Conservation (phyloP, 2,888 invertebrate genomes). For the Nezara viridula region DNA sequence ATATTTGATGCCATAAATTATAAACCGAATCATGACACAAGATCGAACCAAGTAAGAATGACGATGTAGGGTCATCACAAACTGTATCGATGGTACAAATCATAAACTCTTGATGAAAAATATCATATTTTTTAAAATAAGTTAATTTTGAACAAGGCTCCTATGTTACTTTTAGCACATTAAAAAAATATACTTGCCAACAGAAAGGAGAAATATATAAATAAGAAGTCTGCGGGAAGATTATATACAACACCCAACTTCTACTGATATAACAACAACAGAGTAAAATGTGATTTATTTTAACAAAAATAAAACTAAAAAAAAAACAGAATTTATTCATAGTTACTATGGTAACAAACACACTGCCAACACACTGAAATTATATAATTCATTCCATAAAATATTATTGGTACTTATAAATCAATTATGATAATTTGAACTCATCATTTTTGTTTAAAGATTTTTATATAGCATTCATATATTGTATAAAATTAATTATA, state of each 20-base stretch:
- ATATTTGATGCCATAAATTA: not conserved
- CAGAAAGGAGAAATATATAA: not conserved
- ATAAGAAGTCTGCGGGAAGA: not conserved
- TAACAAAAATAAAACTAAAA: not conserved
- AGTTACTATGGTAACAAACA: constrained; percentile 21
- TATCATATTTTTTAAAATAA: no score
- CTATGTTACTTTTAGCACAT: not conserved
- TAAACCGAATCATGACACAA: not conserved
- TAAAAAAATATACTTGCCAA: constrained; percentile 3
- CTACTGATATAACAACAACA: not conserved
- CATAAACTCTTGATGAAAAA: no score
- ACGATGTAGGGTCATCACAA: not conserved
- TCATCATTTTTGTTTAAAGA: not conserved
- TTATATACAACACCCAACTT: not conserved
- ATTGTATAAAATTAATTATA: not conserved
- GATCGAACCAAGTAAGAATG: not conserved
- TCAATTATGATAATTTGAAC: not conserved
- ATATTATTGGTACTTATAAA: not conserved
- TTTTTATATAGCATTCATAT: not conserved
- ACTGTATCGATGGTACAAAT: not conserved
- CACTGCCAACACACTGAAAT: not conserved
- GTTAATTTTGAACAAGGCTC: not conserved
- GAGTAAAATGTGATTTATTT: constrained; percentile 1
- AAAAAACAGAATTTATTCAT: not conserved
- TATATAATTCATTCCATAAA: not conserved